A percentile compares a stretch with the other conserved stretches of the same genome.
phyloP scores from a whole-genome alignment of 2,113 vertebrate species.

The Eptesicus fuscus region DNA sequence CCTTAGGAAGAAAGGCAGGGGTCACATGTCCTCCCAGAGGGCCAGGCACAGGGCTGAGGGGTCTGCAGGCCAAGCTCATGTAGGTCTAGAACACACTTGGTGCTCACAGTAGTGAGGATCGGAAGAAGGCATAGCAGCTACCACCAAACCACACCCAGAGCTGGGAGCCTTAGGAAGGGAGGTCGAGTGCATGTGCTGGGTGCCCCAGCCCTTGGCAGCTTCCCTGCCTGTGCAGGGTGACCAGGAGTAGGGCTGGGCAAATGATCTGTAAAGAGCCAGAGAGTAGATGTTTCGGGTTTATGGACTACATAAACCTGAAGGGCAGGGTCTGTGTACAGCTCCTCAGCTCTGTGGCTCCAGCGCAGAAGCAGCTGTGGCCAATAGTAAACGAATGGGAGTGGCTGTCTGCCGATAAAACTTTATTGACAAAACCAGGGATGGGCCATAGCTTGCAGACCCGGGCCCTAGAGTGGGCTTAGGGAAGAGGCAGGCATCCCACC shows the following conservation, averaged over 20 bases:
- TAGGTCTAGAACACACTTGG: not conserved
- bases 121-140: not conserved
- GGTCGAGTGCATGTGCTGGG: fast-evolving
- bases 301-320: not conserved
- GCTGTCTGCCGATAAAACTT: not conserved
- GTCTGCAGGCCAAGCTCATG: not conserved
- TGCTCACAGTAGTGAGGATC: not conserved
- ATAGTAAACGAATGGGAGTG: not conserved
- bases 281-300: not conserved
- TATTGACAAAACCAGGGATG: not conserved
- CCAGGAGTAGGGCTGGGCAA: not conserved
- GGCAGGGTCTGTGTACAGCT: not conserved
- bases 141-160: not conserved
- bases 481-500: fast-evolving
- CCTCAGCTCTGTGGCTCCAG: fast-evolving
- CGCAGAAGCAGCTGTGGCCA: fast-evolving
- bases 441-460: not conserved
- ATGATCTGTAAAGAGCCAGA: not conserved
- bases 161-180: not conserved
- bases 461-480: fast-evolving
- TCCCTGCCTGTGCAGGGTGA: fast-evolving
- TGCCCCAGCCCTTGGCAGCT: not conserved
- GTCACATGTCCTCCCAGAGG: not conserved
- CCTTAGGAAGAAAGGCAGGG: not conserved
- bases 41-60: not conserved